Evolutionary conservation across 2,113 vertebrate species (phyloP).

Genomic region (Genyomyrus donnyi): DNA sequence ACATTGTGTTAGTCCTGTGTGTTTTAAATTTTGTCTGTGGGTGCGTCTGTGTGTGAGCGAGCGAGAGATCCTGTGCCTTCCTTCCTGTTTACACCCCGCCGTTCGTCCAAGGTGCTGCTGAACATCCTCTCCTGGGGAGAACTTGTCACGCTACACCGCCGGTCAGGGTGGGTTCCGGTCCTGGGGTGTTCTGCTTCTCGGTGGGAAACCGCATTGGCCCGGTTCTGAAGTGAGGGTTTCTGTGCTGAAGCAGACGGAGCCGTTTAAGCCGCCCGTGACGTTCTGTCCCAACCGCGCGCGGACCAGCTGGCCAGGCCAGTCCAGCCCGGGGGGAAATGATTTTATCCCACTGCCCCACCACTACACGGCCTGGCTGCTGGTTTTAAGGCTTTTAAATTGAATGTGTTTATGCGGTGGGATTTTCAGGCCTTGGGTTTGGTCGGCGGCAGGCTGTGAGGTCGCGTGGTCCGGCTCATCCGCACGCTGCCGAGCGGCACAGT

Average conservation of each 20-base stretch:
- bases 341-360: not conserved
- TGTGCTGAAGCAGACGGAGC: not conserved
- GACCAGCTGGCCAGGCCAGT: not conserved
- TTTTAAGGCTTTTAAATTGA: not conserved
- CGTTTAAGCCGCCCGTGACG: not conserved
- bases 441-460: not conserved
- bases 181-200: not conserved
- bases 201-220: not conserved
- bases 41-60: not conserved
- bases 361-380: not conserved
- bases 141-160: not conserved
- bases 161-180: not conserved
- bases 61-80: not conserved
- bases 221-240: not conserved
- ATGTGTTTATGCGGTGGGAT: not conserved
- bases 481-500: no score
- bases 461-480: no score
- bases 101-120: not conserved
- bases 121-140: not conserved
- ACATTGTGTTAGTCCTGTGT: constrained; percentile 11
- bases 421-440: not conserved
- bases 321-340: not conserved
- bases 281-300: not conserved
- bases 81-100: not conserved
- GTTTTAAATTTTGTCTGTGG: not conserved